Conservation (phyloP, 2,113 vertebrate species). For the Ia io region DNA sequence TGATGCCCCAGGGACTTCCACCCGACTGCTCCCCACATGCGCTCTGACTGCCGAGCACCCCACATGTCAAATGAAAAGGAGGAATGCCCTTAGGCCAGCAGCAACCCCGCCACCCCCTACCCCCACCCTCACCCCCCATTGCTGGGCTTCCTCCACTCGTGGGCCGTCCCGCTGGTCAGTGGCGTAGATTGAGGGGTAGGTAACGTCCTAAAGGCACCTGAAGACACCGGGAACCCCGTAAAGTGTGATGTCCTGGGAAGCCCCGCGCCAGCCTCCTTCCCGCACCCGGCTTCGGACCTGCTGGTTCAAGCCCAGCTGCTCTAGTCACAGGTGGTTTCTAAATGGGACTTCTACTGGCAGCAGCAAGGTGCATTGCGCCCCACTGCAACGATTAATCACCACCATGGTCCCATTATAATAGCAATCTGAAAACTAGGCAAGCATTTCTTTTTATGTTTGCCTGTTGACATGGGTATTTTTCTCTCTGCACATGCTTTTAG, state of each 20-base stretch:
- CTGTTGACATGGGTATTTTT: background rate
- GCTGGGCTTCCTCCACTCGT: background rate
- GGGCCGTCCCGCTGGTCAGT: background rate
- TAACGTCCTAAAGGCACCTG: fast-evolving
- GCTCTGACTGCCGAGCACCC: background rate
- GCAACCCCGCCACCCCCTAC: no score
- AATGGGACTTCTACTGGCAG: background rate
- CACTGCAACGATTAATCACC: background rate
- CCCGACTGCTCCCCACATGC: background rate
- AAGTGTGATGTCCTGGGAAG: background rate
- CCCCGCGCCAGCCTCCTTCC: background rate
- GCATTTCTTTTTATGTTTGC: background rate
- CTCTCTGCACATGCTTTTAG: background rate
- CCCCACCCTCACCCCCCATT: background rate
- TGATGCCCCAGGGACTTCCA: background rate
- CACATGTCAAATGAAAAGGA: background rate
- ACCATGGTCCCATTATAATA: background rate
- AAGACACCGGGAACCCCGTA: background rate
- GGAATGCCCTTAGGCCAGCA: background rate
- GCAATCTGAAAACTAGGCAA: background rate
- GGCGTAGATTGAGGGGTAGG: background rate
- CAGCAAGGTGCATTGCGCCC: background rate
- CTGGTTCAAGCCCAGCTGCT: background rate
- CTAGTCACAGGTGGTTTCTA: background rate
- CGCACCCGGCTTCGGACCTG: fast-evolving